Conservation (phyloP, 2,888 invertebrate genomes). For the Andrena praecox region DNA sequence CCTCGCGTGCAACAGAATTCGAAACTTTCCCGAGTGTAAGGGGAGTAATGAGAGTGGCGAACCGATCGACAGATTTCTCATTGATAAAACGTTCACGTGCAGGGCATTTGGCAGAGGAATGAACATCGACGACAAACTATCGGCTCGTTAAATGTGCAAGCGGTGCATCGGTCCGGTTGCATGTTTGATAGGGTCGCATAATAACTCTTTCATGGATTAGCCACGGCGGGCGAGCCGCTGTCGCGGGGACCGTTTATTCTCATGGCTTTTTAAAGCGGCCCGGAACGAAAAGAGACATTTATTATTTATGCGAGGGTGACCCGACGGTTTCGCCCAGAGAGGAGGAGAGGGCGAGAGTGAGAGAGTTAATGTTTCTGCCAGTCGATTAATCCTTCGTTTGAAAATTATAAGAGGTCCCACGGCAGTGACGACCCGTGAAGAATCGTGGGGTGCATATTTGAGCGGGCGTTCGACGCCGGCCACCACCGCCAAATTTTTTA, state of each 20-base stretch:
- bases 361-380: constrained; percentile 75
- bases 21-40: neutral
- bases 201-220: constrained; percentile 49
- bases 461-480: constrained; percentile 63
- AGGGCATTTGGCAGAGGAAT: neutral
- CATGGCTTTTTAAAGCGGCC: constrained; percentile 60
- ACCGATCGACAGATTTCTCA: neutral
- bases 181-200: constrained; percentile 28
- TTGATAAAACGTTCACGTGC: neutral
- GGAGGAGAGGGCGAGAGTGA: constrained; percentile 18
- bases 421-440: constrained; percentile 73
- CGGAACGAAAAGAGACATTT: constrained; percentile 65
- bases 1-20: neutral
- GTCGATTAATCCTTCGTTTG: constrained; percentile 79
- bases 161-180: constrained; percentile 11
- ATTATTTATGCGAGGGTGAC: constrained; percentile 70
- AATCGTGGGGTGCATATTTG: constrained; percentile 76
- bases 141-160: constrained; percentile 19
- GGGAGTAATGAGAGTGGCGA: neutral
- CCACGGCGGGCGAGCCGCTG: constrained; percentile 15
- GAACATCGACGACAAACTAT: constrained; percentile 1
- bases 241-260: constrained; percentile 41
- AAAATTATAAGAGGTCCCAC: constrained; percentile 77
- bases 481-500: constrained; percentile 69
- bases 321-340: constrained; percentile 62